Conservation (phyloP, 2,888 invertebrate genomes). For the Ornithoptera priamus region DNA sequence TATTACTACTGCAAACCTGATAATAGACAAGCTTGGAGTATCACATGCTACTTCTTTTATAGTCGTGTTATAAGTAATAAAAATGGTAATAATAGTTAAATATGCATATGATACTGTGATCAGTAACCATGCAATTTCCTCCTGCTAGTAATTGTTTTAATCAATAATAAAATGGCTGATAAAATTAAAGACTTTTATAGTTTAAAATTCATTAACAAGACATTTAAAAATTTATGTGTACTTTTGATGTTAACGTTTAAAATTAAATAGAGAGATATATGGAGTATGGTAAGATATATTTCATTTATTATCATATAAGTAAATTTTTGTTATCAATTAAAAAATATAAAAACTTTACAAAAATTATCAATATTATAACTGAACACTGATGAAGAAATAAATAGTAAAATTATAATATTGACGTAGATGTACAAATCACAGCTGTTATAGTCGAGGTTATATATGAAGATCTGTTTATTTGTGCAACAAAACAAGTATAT, state of each 20-base stretch:
- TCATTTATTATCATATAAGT: not conserved
- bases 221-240: too few relatives aligned
- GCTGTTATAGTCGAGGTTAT: too few relatives aligned
- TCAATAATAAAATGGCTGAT: not conserved
- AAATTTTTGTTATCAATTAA: not conserved
- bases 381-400: too few relatives aligned
- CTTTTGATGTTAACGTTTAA: too few relatives aligned
- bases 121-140: constrained; percentile 10
- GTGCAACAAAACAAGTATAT: too few relatives aligned
- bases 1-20: not conserved
- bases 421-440: too few relatives aligned
- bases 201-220: too few relatives aligned
- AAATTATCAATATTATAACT: too few relatives aligned
- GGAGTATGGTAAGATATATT: not conserved
- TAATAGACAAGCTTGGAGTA: constrained; percentile 7
- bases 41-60: constrained; percentile 18
- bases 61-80: constrained; percentile 17
- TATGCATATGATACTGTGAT: constrained; percentile 15
- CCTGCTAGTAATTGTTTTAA: constrained; percentile 14
- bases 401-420: too few relatives aligned
- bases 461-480: too few relatives aligned
- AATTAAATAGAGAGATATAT: too few relatives aligned
- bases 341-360: too few relatives aligned
- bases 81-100: constrained; percentile 19
- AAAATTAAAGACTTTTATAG: not conserved